Conservation (phyloP, 2,888 invertebrate species). For the Himalopsyche kuldschensis region DNA sequence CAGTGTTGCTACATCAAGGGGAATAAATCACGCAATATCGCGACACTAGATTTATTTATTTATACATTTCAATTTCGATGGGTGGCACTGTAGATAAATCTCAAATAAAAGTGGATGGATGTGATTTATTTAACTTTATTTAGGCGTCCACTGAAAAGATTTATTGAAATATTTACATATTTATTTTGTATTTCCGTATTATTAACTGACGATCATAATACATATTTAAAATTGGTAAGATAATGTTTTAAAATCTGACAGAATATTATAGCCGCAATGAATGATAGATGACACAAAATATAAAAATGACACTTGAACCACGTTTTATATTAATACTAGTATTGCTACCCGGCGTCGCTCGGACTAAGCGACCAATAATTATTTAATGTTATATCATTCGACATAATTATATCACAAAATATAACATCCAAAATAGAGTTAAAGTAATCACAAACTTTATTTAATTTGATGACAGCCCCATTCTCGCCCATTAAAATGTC, state of each 20-base stretch:
- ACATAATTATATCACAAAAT: too few relatives aligned
- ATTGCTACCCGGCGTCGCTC: too few relatives aligned
- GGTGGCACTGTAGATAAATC: conserved; percentile 1
- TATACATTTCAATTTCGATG: neutral
- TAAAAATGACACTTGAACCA: too few relatives aligned
- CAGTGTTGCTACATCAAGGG: neutral
- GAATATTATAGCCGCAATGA: too few relatives aligned
- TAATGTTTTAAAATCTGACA: neutral
- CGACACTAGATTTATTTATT: neutral
- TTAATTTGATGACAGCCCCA: too few relatives aligned
- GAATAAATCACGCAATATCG: neutral
- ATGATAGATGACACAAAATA: too few relatives aligned
- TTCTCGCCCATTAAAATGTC: too few relatives aligned
- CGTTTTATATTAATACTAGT: too few relatives aligned
- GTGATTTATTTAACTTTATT: neutral
- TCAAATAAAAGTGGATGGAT: neutral
- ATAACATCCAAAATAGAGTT: too few relatives aligned
- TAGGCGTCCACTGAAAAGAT: neutral
- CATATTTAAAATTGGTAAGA: neutral
- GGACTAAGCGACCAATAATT: too few relatives aligned
- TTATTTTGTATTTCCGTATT: neutral
- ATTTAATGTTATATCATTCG: too few relatives aligned
- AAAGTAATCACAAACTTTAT: too few relatives aligned
- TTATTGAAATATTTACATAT: neutral
- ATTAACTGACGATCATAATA: neutral